phyloP scores from a whole-genome alignment of 2,888 invertebrate genomes.

The Perithous albicinctus region DNA sequence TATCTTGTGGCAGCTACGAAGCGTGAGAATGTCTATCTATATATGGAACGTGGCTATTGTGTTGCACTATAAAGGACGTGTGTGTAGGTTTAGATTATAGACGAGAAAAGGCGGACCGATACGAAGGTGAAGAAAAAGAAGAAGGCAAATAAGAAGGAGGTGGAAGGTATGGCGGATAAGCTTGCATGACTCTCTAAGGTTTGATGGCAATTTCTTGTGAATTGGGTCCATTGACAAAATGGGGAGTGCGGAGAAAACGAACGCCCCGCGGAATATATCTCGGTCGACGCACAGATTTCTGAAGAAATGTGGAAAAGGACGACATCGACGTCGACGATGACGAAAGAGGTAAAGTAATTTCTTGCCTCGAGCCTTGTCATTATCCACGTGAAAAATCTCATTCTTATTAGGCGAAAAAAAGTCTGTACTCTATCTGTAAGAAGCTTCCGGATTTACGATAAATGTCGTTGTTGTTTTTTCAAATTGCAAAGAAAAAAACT shows the following conservation, averaged over 20 bases:
- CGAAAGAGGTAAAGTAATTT: conserved; percentile 39
- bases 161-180: conserved; percentile 31
- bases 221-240: conserved; percentile 66
- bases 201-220: conserved; percentile 52
- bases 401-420: neutral
- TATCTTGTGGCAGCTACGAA: conserved; percentile 78
- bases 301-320: conserved; percentile 9
- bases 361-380: conserved; percentile 25
- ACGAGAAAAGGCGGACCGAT: conserved; percentile 30
- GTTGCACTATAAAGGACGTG: conserved; percentile 69
- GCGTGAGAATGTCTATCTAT: conserved; percentile 81
- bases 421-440: neutral
- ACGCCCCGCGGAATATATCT: conserved; percentile 50
- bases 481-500: too few species aligned
- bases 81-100: conserved; percentile 44
- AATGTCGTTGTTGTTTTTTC: too few species aligned
- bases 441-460: too few species aligned
- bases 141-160: conserved; percentile 39
- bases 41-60: conserved; percentile 76
- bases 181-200: conserved; percentile 39
- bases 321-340: conserved; percentile 16
- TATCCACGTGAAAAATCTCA: conserved; percentile 10
- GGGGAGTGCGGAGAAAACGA: conserved; percentile 5
- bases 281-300: conserved; percentile 23
- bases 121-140: conserved; percentile 45